Base-by-base conservation (phyloP, 2,113 vertebrate genomes). In the Pachypanchax playfairii region DNA sequence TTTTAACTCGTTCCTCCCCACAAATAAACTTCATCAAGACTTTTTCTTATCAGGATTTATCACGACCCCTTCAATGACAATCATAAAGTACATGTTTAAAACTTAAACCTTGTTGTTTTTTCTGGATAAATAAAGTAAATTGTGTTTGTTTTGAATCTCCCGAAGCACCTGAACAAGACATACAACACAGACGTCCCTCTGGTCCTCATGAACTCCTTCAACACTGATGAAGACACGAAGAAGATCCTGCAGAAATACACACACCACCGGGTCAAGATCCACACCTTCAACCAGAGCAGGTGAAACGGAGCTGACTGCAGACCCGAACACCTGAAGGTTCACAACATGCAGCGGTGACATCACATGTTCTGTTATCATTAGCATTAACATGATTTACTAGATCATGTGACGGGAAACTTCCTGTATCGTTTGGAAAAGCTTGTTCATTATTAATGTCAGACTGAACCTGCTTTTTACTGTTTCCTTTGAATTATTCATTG, bases 221-320 rank as follows among this genome's bases (percentile, higher is more conserved):
- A 99, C 88, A 99, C 97, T 0, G 96, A 98, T 0, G 97, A 99
- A 3, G 97, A 99, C 90, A 99, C 97, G 1, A 96, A 97, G 90
- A 99, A 99, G 90, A 99, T 98, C 84, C 83, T 98, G 84, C 97
- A 98, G 91, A 99, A 99, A 68, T 99, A 99, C 82, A 94, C 91
- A 26, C 96, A 98, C 81, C 96, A 95, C 84, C 93, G 91, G 12
- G 94, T 99, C 85, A 98, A 98, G 92, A 99, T 99, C 48, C 93
- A 98, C 78, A 98, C 96, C 68, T 99, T 99, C 50, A 99, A 98
- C 87, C 97, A 99, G 90, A 99, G 97, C 97, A 98, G 96, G 97
- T 97, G 38, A 70, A 59, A 18, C 17, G 2, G 17, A 10, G 15
- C 8, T 12, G 1, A 12, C 28, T 49, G 31, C 18, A 29, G n/a